Evolutionary conservation across 1,140 invertebrate species (phyloP).

Genomic region (Bathynomus jamesi): DNA sequence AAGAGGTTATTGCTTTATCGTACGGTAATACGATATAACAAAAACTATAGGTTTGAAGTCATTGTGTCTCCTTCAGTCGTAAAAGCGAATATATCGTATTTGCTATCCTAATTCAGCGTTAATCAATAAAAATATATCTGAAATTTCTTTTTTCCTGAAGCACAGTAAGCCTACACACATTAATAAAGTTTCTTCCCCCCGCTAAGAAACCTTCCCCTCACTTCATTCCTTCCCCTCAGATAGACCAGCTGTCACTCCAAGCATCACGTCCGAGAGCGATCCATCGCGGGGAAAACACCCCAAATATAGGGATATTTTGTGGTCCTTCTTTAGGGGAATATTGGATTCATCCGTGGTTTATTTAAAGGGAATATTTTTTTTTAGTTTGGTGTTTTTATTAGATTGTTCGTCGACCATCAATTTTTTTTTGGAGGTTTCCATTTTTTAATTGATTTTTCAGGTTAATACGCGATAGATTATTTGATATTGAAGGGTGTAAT

Average conservation of each 20-base stretch:
- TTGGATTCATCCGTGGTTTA: neutral
- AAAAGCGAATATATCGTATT: no score
- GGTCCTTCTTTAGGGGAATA: neutral
- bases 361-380: neutral
- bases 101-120: no score
- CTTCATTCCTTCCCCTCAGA: neutral
- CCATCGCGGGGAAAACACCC: neutral
- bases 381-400: neutral
- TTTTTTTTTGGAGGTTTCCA: no score
- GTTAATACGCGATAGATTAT: no score
- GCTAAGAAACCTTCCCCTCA: neutral
- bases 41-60: no score
- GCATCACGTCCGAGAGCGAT: neutral
- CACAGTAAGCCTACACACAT: neutral
- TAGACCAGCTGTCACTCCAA: neutral
- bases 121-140: no score
- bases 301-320: neutral
- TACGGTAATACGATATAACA: no score
- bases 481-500: no score
- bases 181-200: neutral
- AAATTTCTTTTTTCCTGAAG: no score
- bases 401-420: neutral
- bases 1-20: no score
- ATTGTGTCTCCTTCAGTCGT: no score
- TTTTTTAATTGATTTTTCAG: no score